Base-by-base conservation (phyloP, 2,888 invertebrate species). In the Apamea anceps region DNA sequence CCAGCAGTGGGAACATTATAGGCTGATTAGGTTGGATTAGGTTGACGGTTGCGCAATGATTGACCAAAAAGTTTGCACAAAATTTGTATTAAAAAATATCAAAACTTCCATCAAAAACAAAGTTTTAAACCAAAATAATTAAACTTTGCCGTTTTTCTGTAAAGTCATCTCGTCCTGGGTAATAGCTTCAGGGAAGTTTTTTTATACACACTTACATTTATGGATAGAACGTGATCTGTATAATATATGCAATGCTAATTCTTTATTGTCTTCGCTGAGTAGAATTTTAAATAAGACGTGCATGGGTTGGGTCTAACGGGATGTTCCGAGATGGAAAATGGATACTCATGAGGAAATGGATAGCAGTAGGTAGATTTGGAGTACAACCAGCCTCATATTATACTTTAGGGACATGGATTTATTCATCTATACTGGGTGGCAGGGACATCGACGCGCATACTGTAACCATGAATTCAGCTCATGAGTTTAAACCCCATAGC, bases 241-340 rank as follows among this genome's bases (percentile, higher is more conserved):
- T 86, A 83, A 71, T 79, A 18, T 76, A 85, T 79, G 79, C 85
- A 76, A 74, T 65, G 83, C 66, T 70, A 77, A 72, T 86, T 32
- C 84, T 77, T 45, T 83, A 87, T 75, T 87, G 78, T 73, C 75
- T 74, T 63, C 10, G 21, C 37, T 74, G 84, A 51, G 21, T 45
- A 72, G 85, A 85, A 85, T 85, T 79, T 87, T 76, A 87, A 87
- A 87, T 63, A 45, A 21, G 48, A 62, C 77, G 83, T 45, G 62
- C 32, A 74, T n/a, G 57, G 28, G 2, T 65, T 18, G 63, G 21
- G 18, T 42, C 13, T 76, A 15, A 21, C 0, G 18, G 18, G 2
- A 65, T 48, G 57, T 42, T 37, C 51, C 21, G 25, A 48, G 25
- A 42, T 51, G 37, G 0, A 25, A 21, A 10, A 54, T 2, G 18